Evolutionary conservation across 2,888 invertebrate genomes (phyloP), one percentile per base, ranked within the genome.

Genomic region (Trichopria drosophilae): DNA sequence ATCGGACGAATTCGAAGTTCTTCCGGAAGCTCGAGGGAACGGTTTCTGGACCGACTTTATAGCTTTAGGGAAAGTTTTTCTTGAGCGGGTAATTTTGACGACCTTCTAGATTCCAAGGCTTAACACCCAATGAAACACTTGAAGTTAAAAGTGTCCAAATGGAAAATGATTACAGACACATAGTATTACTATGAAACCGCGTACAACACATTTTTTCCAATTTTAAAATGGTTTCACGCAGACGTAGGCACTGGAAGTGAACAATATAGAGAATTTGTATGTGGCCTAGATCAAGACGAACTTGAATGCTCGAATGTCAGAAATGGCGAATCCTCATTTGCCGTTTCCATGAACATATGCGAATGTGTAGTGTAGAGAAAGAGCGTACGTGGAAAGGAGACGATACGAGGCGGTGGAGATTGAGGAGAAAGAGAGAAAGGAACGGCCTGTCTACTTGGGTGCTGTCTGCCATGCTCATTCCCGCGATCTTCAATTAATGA

Each of bases 401-500:
- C 42, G 34, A 39, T 40, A 45, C 52, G 51, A 41, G 28, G 53
- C 55, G 29, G 23, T 50, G 37, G 48, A 43, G 52, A 28, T 12
- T 13, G 15, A 32, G 22, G 32, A 43, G 43, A 9, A 32, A 32
- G 43, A 15, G 13, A 32, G 22, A 32, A 24, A 50, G 53, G 20
- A 37, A 49, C 51, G 57, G 55, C 55, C 59, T 61, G 68, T 64
- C 68, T 68, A 65, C 67, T 65, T 64, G 61, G 65, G 59, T 64
- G 66, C 67, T 68, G 72, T 73, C 72, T 71, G 67, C 61, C 67
- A 65, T 64, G 71, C 68, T 73, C 74, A 71, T 73, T 73, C 69
- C 67, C 70, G 72, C 73, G 75, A 75, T 75, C 75, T 75, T 73
- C 73, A 75, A 75, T 75, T 75, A 75, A 75, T 75, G 75, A 75